phyloP scores from a whole-genome alignment of 2,113 vertebrate species.

The Pluvialis apricaria region DNA sequence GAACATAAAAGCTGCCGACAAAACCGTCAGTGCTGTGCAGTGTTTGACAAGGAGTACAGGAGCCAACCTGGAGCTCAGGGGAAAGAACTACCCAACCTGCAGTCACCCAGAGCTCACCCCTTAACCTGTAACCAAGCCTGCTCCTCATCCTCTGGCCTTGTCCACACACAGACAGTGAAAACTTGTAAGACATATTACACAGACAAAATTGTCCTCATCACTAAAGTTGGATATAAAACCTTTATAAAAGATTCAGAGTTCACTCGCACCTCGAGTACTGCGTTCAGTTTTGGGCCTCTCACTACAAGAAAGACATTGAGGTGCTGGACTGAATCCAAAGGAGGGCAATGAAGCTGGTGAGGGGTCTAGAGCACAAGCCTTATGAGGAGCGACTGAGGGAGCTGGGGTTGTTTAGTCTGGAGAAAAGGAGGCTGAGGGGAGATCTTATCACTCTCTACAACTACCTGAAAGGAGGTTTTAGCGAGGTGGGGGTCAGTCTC shows the following conservation, averaged over 20 bases:
- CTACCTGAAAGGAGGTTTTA: too few species aligned
- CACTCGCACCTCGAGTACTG: too few species aligned
- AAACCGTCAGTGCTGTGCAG: neutral
- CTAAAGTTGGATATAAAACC: neutral
- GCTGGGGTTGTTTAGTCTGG: too few species aligned
- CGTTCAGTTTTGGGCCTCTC: too few species aligned
- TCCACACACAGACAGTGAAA: neutral
- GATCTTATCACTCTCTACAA: too few species aligned
- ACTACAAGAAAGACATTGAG: too few species aligned
- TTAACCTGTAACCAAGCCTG: neutral
- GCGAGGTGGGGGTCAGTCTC: too few species aligned
- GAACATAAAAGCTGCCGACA: conserved; percentile 27
- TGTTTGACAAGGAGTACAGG: neutral
- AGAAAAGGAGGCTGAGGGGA: too few species aligned
- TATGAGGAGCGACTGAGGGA: too few species aligned
- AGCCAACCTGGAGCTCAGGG: neutral
- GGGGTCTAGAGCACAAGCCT: too few species aligned
- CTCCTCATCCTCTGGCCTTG: neutral
- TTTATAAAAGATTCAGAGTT: neutral
- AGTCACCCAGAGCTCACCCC: neutral
- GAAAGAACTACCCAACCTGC: neutral
- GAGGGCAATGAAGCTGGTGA: too few species aligned
- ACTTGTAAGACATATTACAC: neutral
- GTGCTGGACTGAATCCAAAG: too few species aligned
- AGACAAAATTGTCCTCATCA: neutral